phyloP scores from a whole-genome alignment of 2,888 invertebrate genomes.

The Slavum lentiscoides region DNA sequence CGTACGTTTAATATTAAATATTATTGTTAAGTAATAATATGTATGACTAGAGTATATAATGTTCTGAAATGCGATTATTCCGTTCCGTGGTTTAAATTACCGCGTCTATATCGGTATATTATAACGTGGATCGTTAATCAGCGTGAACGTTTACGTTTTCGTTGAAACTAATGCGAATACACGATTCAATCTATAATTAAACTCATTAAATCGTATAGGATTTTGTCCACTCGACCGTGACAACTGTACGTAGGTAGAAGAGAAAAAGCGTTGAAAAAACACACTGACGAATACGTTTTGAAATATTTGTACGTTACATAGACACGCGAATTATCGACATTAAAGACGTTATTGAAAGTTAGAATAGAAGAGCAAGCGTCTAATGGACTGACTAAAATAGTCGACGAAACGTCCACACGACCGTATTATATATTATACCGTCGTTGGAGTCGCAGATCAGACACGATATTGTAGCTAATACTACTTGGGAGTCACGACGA shows the following conservation, averaged over 20 bases:
- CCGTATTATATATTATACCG: no score
- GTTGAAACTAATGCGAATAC: neutral
- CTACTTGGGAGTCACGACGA: no score
- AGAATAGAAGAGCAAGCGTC: neutral
- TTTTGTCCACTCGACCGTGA: no score
- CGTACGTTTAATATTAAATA: neutral
- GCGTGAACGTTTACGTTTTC: neutral
- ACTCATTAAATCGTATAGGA: no score
- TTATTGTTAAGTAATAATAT: slow-evolving; percentile 11
- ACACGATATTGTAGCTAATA: no score
- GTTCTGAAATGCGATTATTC: slow-evolving; percentile 44
- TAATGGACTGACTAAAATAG: neutral
- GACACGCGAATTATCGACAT: no score
- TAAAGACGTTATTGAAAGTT: no score
- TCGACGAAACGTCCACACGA: no score
- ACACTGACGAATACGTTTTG: neutral
- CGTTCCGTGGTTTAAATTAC: slow-evolving; percentile 26
- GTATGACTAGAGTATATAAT: slow-evolving; percentile 7
- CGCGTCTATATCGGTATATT: neutral
- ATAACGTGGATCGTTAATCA: slow-evolving; percentile 1
- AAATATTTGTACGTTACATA: neutral
- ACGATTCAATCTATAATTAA: no score
- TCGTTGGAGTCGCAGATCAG: no score
- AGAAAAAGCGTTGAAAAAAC: neutral
- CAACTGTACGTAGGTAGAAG: no score